These are phyloP conservation scores for Bedellia somnulentella DNA, from an alignment of 2,888 invertebrate species.

Conservation along the genomic window DNA sequence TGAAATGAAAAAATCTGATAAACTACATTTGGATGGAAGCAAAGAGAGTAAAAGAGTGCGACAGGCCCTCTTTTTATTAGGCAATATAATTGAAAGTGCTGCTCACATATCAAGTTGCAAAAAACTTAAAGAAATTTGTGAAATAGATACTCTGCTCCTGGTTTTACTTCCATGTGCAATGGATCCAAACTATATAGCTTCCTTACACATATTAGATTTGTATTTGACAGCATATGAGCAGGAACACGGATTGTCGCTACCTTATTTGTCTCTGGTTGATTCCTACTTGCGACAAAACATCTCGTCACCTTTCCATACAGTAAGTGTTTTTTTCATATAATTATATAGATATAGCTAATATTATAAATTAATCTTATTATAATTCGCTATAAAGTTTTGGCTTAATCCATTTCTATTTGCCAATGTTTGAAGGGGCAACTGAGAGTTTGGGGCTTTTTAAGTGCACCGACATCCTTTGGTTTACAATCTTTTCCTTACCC, in stretches of 20 bases:
- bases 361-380: too few relatives aligned
- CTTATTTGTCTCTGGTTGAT: conserved; percentile 48
- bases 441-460: too few relatives aligned
- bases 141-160: conserved; percentile 37
- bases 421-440: too few relatives aligned
- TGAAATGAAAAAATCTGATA: conserved; percentile 24
- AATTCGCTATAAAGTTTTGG: too few relatives aligned
- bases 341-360: too few relatives aligned
- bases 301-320: conserved; percentile 68
- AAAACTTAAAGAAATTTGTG: conserved; percentile 41
- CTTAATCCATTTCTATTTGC: too few relatives aligned
- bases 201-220: conserved; percentile 58
- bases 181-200: conserved; percentile 41
- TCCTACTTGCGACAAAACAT: conserved; percentile 62
- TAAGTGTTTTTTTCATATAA: conserved; percentile 18
- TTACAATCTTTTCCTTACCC: too few relatives aligned
- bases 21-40: conserved; percentile 28
- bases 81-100: conserved; percentile 60
- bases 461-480: too few relatives aligned
- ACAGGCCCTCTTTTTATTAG: conserved; percentile 56
- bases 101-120: conserved; percentile 58
- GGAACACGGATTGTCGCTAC: conserved; percentile 38
- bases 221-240: conserved; percentile 50
- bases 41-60: conserved; percentile 30
- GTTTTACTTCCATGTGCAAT: conserved; percentile 40